Percentiles rank a stretch among this genome's conserved stretches.
phyloP scores from a whole-genome alignment of 2,888 invertebrate species.

The Incurvaria masculella region DNA sequence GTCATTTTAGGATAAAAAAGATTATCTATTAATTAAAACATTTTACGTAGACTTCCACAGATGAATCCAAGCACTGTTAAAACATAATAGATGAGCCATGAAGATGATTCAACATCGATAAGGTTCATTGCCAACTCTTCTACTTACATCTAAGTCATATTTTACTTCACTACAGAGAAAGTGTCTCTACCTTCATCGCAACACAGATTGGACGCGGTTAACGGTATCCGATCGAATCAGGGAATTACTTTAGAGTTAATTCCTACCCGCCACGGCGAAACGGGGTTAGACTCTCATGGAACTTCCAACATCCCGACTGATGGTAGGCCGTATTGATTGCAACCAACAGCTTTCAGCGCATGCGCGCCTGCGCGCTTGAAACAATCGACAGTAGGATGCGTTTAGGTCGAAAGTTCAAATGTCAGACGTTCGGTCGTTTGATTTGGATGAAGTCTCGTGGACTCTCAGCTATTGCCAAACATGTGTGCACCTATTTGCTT shows the following conservation, averaged over 20 bases:
- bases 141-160: constrained; percentile 43
- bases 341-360: not conserved
- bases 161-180: constrained; percentile 39
- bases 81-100: too few species aligned
- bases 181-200: constrained; percentile 51
- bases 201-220: constrained; percentile 25
- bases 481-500: too few species aligned
- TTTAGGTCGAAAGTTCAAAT: not conserved
- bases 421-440: not conserved
- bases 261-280: not conserved
- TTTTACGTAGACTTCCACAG: too few species aligned
- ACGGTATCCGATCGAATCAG: too few species aligned
- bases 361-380: constrained; percentile 1
- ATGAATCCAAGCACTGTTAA: too few species aligned
- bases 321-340: not conserved
- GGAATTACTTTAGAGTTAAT: not conserved
- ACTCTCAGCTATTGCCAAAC: too few species aligned
- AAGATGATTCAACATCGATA: not conserved
- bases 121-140: constrained; percentile 13
- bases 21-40: too few species aligned
- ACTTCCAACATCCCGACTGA: not conserved
- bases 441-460: not conserved
- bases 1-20: too few species aligned
- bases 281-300: not conserved
- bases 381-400: not conserved